phyloP scores from a whole-genome alignment of 2,797 vertebrate genomes.

The Arnoldichthys spilopterus region DNA sequence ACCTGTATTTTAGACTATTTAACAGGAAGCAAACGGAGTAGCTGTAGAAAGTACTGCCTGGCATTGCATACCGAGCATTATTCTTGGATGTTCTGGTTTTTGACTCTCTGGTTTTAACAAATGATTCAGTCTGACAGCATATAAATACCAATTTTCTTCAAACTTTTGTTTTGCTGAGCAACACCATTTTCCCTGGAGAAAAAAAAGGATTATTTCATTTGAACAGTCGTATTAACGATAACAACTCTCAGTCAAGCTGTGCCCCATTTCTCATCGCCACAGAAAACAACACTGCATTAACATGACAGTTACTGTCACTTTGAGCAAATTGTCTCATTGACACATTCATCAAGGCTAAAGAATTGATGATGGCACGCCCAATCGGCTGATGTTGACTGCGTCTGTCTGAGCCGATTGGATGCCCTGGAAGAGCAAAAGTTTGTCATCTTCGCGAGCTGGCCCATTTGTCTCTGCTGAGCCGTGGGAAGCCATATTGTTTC shows the following conservation, averaged over 20 bases:
- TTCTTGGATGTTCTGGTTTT: no score
- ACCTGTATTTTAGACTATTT: no score
- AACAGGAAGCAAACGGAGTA: no score
- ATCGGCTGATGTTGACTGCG: neutral
- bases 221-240: constrained; percentile 31
- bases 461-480: constrained; percentile 49
- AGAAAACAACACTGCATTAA: constrained; percentile 40
- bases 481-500: constrained; percentile 60
- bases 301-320: constrained; percentile 33
- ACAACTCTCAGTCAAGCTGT: constrained; percentile 41
- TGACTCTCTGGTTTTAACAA: constrained; percentile 1
- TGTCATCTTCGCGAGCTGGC: constrained; percentile 32
- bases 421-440: constrained; percentile 47
- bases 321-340: constrained; percentile 46
- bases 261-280: constrained; percentile 26
- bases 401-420: constrained; percentile 36
- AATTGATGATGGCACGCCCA: constrained; percentile 19
- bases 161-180: constrained; percentile 32
- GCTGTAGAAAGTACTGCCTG: no score
- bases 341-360: constrained; percentile 30
- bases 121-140: constrained; percentile 23
- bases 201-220: constrained; percentile 22
- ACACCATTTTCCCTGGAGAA: constrained; percentile 28
- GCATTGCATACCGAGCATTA: no score
- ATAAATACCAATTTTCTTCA: constrained; percentile 28